These are phyloP conservation scores for Abrostola triplasia DNA, from an alignment of 2,888 invertebrate species.

Conservation along the genomic window DNA sequence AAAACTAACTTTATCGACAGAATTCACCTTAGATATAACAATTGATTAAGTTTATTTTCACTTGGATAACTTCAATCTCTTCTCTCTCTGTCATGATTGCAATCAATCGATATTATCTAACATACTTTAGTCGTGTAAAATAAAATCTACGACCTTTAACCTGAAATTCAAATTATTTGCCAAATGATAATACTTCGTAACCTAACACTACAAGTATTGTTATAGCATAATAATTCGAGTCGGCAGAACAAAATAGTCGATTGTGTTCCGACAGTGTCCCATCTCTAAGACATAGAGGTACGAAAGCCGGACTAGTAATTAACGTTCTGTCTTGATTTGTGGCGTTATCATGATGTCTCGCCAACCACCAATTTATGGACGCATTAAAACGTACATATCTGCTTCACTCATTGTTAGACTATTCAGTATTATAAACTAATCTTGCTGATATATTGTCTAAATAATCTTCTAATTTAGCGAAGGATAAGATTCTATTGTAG, in stretches of 20 bases:
- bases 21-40: no score
- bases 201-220: neutral
- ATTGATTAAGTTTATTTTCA: no score
- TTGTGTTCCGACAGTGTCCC: slow-evolving; percentile 30
- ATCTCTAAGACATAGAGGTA: slow-evolving; percentile 46
- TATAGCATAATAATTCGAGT: slow-evolving; percentile 6
- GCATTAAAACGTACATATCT: slow-evolving; percentile 61
- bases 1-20: no score
- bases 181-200: neutral
- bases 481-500: slow-evolving; percentile 27
- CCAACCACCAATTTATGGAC: slow-evolving; percentile 71
- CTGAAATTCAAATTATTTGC: neutral
- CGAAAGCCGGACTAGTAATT: slow-evolving; percentile 67
- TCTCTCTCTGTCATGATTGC: no score
- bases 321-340: slow-evolving; percentile 78
- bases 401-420: slow-evolving; percentile 57
- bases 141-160: neutral
- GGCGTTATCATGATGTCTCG: slow-evolving; percentile 74
- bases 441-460: slow-evolving; percentile 15
- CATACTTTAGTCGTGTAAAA: no score
- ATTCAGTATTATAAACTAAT: slow-evolving; percentile 49
- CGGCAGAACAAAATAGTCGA: slow-evolving; percentile 9
- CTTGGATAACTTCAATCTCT: no score
- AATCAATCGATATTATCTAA: no score
- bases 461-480: slow-evolving; percentile 12